Conservation (phyloP, 1,140 invertebrate species). For the Sinonovacula constricta region DNA sequence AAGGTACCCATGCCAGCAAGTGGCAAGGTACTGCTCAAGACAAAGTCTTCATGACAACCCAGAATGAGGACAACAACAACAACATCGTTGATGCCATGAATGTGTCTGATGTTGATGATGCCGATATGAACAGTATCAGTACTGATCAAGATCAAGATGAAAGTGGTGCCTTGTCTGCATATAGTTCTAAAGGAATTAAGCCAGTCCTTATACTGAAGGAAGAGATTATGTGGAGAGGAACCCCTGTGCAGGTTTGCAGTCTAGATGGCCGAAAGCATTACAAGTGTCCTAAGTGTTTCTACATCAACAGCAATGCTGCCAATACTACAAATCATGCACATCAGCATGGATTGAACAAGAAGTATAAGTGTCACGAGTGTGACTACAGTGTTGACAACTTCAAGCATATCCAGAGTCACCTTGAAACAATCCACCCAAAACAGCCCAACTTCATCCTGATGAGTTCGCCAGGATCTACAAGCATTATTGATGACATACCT, state of each 20-base stretch:
- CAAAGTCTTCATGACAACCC: slow-evolving; percentile 51
- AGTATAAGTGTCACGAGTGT: slow-evolving; percentile 68
- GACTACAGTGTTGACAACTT: slow-evolving; percentile 66
- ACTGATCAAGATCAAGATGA: too few species aligned
- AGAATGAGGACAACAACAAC: slow-evolving; percentile 47
- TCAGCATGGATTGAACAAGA: slow-evolving; percentile 65
- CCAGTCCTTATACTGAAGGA: slow-evolving; percentile 52
- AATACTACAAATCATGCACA: slow-evolving; percentile 65
- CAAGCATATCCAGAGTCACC: slow-evolving; percentile 65
- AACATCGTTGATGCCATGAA: slow-evolving; percentile 36
- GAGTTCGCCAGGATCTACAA: slow-evolving; percentile 26
- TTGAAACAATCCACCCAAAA: slow-evolving; percentile 63
- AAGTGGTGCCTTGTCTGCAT: slow-evolving; percentile 25
- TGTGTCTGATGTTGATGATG: background rate
- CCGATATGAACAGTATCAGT: background rate
- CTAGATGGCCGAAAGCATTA: slow-evolving; percentile 65
- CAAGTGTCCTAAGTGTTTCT: slow-evolving; percentile 69
- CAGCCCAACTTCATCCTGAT: slow-evolving; percentile 55
- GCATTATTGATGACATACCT: slow-evolving; percentile 37
- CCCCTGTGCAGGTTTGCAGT: slow-evolving; percentile 61
- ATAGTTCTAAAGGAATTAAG: slow-evolving; percentile 10
- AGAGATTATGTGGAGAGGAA: slow-evolving; percentile 60
- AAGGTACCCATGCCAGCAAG: slow-evolving; percentile 64
- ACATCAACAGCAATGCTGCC: slow-evolving; percentile 64
- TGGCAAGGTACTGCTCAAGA: slow-evolving; percentile 64